Evolutionary conservation across 2,888 invertebrate species (phyloP).

Genomic region (Mythimna lalbum): DNA sequence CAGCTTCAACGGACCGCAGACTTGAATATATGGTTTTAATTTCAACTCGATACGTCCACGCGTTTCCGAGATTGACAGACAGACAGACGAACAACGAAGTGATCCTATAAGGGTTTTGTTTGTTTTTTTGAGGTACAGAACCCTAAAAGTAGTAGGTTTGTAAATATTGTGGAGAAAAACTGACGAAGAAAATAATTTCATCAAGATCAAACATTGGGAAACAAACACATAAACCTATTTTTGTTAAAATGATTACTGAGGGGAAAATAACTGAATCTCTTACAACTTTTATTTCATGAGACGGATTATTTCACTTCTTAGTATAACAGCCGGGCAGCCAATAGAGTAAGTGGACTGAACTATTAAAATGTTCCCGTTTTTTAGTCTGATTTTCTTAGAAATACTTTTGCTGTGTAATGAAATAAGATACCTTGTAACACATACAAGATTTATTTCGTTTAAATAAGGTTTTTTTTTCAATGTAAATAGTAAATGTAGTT

Average conservation of each 20-base stretch:
- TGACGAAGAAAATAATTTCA: constrained; percentile 21
- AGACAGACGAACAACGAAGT: too few species aligned
- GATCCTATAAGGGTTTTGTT: too few species aligned
- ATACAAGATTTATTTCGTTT: constrained; percentile 9
- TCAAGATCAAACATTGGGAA: constrained; percentile 22
- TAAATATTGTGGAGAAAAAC: background rate
- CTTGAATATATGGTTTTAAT: too few species aligned
- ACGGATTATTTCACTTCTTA: constrained; percentile 12
- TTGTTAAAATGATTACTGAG: constrained; percentile 28
- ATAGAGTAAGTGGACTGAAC: background rate
- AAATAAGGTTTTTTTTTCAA: background rate
- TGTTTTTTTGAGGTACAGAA: too few species aligned
- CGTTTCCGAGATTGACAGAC: too few species aligned
- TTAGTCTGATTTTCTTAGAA: background rate
- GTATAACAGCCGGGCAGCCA: constrained; percentile 6
- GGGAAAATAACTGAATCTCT: constrained; percentile 27
- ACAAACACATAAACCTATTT: constrained; percentile 57
- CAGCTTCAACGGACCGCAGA: too few species aligned
- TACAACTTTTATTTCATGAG: constrained; percentile 22
- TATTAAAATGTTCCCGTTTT: background rate
- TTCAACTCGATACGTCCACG: too few species aligned
- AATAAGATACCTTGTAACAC: constrained; percentile 13
- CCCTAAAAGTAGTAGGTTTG: background rate
- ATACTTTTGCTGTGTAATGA: constrained; percentile 1
- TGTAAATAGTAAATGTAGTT: too few species aligned